Evolutionary conservation across 2,888 invertebrate genomes (phyloP).

Genomic region (Diachrysia chrysitis): DNA sequence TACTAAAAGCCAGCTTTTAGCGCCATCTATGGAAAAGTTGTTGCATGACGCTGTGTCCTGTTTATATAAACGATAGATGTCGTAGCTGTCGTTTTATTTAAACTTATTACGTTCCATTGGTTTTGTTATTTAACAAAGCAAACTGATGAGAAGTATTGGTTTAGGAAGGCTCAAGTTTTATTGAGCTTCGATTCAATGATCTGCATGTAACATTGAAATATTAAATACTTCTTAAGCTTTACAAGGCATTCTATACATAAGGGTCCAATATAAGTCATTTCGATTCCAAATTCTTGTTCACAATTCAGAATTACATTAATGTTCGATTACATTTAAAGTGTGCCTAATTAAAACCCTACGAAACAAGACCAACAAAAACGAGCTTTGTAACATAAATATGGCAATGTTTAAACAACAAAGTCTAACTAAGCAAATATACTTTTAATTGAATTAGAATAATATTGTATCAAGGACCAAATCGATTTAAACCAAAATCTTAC

Average conservation of each 20-base stretch:
- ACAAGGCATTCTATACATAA: too few relatives aligned
- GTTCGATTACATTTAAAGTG: not conserved
- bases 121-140: too few relatives aligned
- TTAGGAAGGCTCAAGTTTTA: too few relatives aligned
- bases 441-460: not conserved
- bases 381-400: not conserved
- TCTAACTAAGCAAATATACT: not conserved
- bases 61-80: constrained; percentile 2
- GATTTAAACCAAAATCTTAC: not conserved
- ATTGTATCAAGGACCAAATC: not conserved
- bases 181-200: not conserved
- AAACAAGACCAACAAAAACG: not conserved
- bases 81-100: not conserved
- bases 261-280: too few relatives aligned
- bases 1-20: not conserved
- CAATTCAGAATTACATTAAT: not conserved
- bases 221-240: too few relatives aligned
- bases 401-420: not conserved
- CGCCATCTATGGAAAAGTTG: constrained; percentile 44
- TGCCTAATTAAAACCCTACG: not conserved
- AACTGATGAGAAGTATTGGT: too few relatives aligned
- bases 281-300: not conserved
- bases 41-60: not conserved
- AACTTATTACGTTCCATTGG: too few relatives aligned
- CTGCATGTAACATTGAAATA: too few relatives aligned